A percentile compares a stretch with the other conserved stretches of the same genome.
Evolutionary conservation across 2,113 vertebrate genomes (phyloP).

Genomic region (Hyla sarda): DNA sequence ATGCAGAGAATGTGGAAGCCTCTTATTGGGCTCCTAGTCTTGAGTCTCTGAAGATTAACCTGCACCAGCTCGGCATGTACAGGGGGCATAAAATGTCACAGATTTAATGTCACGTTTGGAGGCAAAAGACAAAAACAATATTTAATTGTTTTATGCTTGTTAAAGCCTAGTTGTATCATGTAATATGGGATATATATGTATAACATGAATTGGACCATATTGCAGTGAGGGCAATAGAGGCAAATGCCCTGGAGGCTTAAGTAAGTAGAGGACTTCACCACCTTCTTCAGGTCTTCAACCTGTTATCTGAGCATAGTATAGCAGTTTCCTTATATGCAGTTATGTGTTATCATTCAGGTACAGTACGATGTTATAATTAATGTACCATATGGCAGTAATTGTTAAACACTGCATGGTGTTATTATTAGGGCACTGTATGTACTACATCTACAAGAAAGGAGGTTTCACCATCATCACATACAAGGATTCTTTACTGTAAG

Average conservation of each 20-base stretch:
- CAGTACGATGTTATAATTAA: no score
- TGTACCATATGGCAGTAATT: no score
- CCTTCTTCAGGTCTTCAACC: not conserved
- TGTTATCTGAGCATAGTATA: no score
- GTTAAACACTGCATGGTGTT: no score
- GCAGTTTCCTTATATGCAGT: no score
- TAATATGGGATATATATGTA: not conserved
- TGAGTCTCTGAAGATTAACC: not conserved
- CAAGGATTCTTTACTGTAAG: no score
- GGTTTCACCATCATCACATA: no score
- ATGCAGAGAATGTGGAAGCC: not conserved
- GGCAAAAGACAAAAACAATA: not conserved
- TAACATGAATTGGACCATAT: not conserved
- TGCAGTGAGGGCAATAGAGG: not conserved
- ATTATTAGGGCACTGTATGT: no score
- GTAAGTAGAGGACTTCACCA: not conserved
- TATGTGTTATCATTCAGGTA: no score
- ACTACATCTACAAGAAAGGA: no score
- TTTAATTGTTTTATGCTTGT: not conserved
- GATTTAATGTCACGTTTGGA: not conserved
- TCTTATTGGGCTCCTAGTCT: not conserved
- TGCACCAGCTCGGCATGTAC: not conserved
- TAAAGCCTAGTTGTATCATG: not conserved
- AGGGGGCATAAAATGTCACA: slow-evolving; percentile 2
- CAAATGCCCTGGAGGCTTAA: not conserved